Evolutionary conservation across 2,797 vertebrate species (phyloP), one percentile per base, ranked within the genome.

Genomic region (Cryptoprocta ferox): DNA sequence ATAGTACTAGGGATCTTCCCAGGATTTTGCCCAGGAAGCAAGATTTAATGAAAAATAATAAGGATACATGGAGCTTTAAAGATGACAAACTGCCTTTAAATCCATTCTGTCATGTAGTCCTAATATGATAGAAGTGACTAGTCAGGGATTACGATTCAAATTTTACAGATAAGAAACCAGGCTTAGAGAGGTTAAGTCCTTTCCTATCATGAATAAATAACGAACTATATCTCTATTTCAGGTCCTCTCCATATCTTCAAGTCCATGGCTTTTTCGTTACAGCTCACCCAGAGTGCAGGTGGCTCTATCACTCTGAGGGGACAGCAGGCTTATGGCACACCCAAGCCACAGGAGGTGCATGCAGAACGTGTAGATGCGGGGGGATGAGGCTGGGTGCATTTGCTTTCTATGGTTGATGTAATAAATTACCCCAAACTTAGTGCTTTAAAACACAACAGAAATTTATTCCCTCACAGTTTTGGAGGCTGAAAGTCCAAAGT

Each of bases 31-130:
- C 53, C 65, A 39, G 53, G 32, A 85, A 84, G 50, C 66, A 82
- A 39, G 68, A 71, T 61, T 86, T 79, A 83, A 61, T 87, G 48
- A 89, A 87, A 95, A 97, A 48, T 45, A 88, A 6, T 76, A 42
- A 73, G 28, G 7, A 6, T 10, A 16, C 48, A 82, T 5, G 3
- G n/a, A 94, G 42, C 21, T 91, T 50, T 70, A 70, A 89, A 96
- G n/a, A 61, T 42, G 8, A 75, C 14, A 79, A 87, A 53, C 15
- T 53, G 35, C 37, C 73, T 87, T 39, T 78, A 66, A 83, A 37
- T 80, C 19, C 30, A 12, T 45, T 48, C 15, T 53, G 24, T 73
- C 39, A 48, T 5, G 1, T 48, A 71, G 59, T 50, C 39, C 19
- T 87, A 59, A 80, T 1, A 13, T 0, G 9, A 71, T 10, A 12